These are phyloP conservation scores for Gnathonemus longibarbis DNA, from an alignment of 2,113 vertebrate genomes.

Conservation along the genomic window DNA sequence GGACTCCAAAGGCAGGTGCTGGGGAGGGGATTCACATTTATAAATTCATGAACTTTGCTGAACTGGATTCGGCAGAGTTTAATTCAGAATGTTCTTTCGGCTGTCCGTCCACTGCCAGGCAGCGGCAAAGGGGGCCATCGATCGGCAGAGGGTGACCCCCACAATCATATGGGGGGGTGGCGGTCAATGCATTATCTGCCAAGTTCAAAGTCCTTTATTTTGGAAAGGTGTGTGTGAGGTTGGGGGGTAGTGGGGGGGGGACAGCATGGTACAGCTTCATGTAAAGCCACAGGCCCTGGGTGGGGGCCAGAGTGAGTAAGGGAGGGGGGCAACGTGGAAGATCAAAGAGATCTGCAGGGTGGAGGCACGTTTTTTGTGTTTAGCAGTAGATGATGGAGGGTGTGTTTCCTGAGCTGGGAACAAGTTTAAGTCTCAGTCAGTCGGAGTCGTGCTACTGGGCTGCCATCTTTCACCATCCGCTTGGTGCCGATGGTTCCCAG, in stretches of 20 bases:
- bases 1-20: neutral
- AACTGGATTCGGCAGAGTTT: conserved; percentile 28
- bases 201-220: conserved; percentile 60
- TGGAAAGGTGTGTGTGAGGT: conserved; percentile 44
- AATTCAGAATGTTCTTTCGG: conserved; percentile 22
- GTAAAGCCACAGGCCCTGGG: neutral
- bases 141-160: conserved; percentile 44
- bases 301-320: neutral
- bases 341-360: neutral
- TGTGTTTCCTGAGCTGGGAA: conserved; percentile 23
- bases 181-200: conserved; percentile 52
- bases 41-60: conserved; percentile 25
- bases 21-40: neutral
- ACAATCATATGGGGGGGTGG: conserved; percentile 40
- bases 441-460: conserved; percentile 14
- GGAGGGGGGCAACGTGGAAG: neutral
- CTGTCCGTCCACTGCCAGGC: conserved; percentile 10
- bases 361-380: conserved; percentile 12
- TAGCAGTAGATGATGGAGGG: conserved; percentile 18
- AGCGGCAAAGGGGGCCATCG: conserved; percentile 41
- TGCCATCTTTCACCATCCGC: neutral
- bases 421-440: conserved; percentile 19
- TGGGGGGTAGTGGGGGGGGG: conserved; percentile 1
- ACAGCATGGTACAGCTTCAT: neutral
- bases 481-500: neutral